A percentile compares a stretch with the other conserved stretches of the same genome.
Evolutionary conservation across 2,888 invertebrate genomes (phyloP).

Genomic region (Phalera bucephala): DNA sequence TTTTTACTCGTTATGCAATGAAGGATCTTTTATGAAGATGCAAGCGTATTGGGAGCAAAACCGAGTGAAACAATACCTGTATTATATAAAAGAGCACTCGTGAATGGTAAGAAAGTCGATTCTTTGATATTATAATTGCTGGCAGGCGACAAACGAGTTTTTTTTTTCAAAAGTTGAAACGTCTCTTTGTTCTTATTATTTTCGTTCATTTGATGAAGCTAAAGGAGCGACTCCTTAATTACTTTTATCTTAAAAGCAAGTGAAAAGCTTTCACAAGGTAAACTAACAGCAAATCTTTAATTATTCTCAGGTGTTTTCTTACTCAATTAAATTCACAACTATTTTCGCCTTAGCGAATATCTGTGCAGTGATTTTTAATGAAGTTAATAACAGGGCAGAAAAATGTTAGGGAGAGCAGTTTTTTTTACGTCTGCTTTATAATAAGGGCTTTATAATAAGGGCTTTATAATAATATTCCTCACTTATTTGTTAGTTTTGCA

Average conservation of each 20-base stretch:
- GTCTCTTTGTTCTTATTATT: constrained; percentile 48
- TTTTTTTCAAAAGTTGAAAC: constrained; percentile 43
- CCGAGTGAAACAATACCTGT: neutral
- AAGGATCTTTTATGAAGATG: no score
- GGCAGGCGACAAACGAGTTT: constrained; percentile 42
- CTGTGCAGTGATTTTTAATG: no score
- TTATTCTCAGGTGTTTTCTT: neutral
- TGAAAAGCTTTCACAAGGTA: neutral
- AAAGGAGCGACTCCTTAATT: constrained; percentile 13
- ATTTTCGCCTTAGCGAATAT: no score
- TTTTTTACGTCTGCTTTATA: no score
- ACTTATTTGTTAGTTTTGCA: no score
- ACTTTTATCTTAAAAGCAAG: constrained; percentile 5
- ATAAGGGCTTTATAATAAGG: no score
- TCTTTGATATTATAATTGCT: constrained; percentile 48
- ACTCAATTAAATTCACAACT: neutral
- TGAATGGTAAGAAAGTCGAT: constrained; percentile 26
- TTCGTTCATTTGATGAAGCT: constrained; percentile 35
- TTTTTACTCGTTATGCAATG: no score
- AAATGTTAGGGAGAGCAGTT: no score
- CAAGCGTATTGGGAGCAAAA: no score
- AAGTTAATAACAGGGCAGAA: no score
- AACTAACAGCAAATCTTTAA: neutral
- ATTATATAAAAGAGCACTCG: constrained; percentile 6
- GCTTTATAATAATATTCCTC: no score